Evolutionary conservation across 2,797 vertebrate genomes (phyloP).

Genomic region (Siniperca obscura): DNA sequence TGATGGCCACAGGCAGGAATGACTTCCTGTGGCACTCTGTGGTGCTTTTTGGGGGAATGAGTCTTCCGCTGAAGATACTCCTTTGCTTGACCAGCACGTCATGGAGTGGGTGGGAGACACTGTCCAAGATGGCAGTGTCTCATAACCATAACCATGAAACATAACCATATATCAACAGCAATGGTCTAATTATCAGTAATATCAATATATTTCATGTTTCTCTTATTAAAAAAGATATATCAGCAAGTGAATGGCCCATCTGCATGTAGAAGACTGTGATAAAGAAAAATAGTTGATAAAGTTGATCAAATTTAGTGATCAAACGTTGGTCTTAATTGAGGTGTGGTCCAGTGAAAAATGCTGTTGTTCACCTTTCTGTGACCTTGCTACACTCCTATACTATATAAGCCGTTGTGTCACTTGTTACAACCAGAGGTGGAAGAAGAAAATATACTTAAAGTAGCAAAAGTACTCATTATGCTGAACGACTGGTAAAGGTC

Average conservation of each 20-base stretch:
- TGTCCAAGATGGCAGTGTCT: no score
- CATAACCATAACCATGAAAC: no score
- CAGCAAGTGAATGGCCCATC: background rate
- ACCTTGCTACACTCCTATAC: background rate
- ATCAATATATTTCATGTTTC: background rate
- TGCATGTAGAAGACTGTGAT: background rate
- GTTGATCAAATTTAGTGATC: background rate
- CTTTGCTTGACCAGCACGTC: no score
- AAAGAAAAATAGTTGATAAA: background rate
- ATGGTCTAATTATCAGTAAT: background rate
- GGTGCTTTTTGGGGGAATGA: no score
- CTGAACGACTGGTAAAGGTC: no score
- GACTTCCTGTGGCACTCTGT: no score
- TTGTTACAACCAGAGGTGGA: background rate
- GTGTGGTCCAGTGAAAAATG: background rate
- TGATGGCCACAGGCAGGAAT: no score
- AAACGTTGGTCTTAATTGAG: background rate
- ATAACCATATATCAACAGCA: constrained; percentile 9
- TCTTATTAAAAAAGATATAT: constrained; percentile 22
- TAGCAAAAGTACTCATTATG: background rate
- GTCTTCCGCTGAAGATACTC: no score
- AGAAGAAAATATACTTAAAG: background rate
- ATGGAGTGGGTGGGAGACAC: no score
- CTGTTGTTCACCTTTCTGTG: background rate
- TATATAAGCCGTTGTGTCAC: background rate